A percentile compares a stretch with the other conserved stretches of the same genome.
Evolutionary conservation across 2,888 invertebrate genomes (phyloP).

Genomic region (Tipula confusa): DNA sequence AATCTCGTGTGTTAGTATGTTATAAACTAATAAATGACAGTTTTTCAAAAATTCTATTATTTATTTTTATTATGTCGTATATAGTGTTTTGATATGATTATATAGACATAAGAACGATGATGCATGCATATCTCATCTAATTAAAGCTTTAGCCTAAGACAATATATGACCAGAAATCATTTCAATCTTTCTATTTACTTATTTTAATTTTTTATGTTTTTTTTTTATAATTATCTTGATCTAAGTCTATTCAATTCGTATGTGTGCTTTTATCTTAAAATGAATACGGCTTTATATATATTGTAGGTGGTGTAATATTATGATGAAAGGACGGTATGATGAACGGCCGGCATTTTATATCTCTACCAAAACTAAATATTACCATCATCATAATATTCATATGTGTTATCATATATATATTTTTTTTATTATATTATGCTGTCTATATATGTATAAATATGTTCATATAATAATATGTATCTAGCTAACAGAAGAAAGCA

Average conservation of each 20-base stretch:
- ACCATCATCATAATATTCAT: not conserved
- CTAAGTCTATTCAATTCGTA: not conserved
- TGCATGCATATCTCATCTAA: not conserved
- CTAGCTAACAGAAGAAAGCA: not conserved
- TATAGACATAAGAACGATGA: not conserved
- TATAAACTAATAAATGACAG: slow-evolving; percentile 20
- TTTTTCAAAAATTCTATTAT: not conserved
- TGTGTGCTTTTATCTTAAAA: not conserved
- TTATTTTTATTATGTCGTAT: not conserved
- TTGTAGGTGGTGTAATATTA: not conserved
- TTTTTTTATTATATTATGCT: not conserved
- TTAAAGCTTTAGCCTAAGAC: not conserved
- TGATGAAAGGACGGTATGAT: not conserved
- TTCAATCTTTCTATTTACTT: not conserved
- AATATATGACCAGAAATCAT: not conserved
- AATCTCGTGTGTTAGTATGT: not conserved
- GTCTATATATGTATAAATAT: not conserved
- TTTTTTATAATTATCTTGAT: not conserved
- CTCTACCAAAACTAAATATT: not conserved
- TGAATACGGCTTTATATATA: not conserved
- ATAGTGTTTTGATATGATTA: not conserved
- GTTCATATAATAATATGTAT: not conserved
- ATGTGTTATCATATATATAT: not conserved
- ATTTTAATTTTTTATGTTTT: not conserved
- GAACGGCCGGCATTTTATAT: not conserved